A percentile compares a stretch with the other conserved stretches of the same genome.
Conservation (phyloP, 2,113 vertebrate genomes). For the Taurulus bubalis region DNA sequence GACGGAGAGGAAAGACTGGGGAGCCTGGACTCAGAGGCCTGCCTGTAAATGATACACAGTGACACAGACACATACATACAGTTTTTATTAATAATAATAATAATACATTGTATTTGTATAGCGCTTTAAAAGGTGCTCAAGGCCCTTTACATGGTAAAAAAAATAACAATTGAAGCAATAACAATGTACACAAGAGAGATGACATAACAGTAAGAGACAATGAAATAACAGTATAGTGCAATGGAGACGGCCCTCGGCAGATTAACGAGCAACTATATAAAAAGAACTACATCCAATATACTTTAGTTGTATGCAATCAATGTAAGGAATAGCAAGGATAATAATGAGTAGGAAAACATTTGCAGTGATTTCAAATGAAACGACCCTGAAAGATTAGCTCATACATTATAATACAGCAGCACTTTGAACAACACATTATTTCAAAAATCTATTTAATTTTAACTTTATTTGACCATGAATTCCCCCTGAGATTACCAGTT, state of each 20-base stretch:
- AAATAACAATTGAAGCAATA: no score
- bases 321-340: not conserved
- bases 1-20: conserved; percentile 82
- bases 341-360: no score
- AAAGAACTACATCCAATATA: not conserved
- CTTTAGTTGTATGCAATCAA: not conserved
- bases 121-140: no score
- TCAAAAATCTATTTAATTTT: conserved; percentile 29
- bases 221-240: no score
- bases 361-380: not conserved
- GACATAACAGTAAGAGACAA: no score
- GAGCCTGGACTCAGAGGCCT: conserved; percentile 76
- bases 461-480: conserved; percentile 11
- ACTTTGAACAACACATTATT: not conserved
- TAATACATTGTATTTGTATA: no score
- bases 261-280: not conserved
- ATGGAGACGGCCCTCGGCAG: no score
- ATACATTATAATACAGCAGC: not conserved
- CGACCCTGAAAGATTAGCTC: not conserved
- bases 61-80: conserved; percentile 3
- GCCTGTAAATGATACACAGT: conserved; percentile 73
- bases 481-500: not conserved
- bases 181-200: no score
- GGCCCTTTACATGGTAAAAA: no score
- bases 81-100: not conserved